These are phyloP conservation scores for Microcebus griseorufus DNA, from an alignment of 2,113 vertebrate species.

Conservation along the genomic window DNA sequence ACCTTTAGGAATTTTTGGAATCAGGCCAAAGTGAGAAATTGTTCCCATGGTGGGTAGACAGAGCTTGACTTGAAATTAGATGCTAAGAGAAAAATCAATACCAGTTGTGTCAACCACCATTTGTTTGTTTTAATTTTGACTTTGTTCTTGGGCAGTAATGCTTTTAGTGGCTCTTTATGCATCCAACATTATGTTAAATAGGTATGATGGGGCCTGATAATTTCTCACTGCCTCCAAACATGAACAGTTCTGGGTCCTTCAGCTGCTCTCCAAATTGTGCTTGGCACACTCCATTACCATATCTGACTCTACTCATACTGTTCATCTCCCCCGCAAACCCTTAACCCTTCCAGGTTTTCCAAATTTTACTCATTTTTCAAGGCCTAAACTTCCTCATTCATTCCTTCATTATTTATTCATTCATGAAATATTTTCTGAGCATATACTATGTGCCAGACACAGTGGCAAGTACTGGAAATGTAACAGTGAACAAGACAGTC, in stretches of 20 bases:
- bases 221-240: neutral
- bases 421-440: neutral
- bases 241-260: neutral
- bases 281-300: neutral
- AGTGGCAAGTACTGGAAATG: neutral
- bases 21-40: neutral
- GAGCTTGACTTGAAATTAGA: conserved; percentile 37
- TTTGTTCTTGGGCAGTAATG: conserved; percentile 36
- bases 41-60: conserved; percentile 21
- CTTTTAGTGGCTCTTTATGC: conserved; percentile 20
- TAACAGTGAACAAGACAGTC: neutral
- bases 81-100: conserved; percentile 59
- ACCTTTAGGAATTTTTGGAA: conserved; percentile 30
- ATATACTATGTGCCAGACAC: neutral
- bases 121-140: conserved; percentile 38
- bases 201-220: neutral
- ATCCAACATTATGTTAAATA: neutral
- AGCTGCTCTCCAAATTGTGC: neutral
- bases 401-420: neutral
- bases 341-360: neutral
- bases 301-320: neutral
- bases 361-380: neutral
- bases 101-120: conserved; percentile 22
- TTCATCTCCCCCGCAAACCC: neutral
- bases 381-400: neutral